Base-by-base conservation (phyloP, 2,888 invertebrate genomes). In the Diachrysia chrysitis region DNA sequence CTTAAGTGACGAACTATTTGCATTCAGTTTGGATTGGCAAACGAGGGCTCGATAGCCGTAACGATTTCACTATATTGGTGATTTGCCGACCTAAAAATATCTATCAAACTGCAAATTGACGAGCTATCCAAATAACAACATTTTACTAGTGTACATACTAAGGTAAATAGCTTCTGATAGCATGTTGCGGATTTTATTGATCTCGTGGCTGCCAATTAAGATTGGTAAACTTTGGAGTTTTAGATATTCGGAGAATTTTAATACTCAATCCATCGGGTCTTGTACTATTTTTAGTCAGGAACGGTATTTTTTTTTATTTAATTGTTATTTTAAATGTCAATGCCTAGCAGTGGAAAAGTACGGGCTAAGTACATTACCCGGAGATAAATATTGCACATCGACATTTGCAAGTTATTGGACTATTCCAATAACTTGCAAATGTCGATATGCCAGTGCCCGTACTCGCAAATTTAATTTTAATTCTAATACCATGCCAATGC, bases 1-100 rank as follows among this genome's bases (percentile, higher is more conserved):
- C 71, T 80, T 80, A 76, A 80, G 5, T 69, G 65, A 60, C 25
- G 19, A 63, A 65, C 68, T 77, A 79, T 79, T 81, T 79, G 75
- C 65, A 77, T 75, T 73, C 32, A 69, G 70, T 74, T 73, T 62
- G 63, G 19, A 67, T 72, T 69, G 64, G 79, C 66, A 66, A 75
- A 69, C 73, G 69, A 77, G 55, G 6, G 37, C 21, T 35, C 64
- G 56, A 67, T 66, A 32, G 66, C 46, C 60, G 63, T 67, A 66
- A 69, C 76, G 61, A 68, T 70, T 70, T 60, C 63, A 80, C 66
- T 78, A 58, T 66, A 69, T 70, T 61, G 55, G 51, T 46, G 58
- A 58, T 66, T 71, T 70, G 61, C 7, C 29, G 48, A 63, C 29
- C 63, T 59, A 70, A 68, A 80, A 65, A 78, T 56, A 71, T 66